These are phyloP conservation scores for Orius laevigatus DNA, from an alignment of 1,140 invertebrate species.

Conservation along the genomic window DNA sequence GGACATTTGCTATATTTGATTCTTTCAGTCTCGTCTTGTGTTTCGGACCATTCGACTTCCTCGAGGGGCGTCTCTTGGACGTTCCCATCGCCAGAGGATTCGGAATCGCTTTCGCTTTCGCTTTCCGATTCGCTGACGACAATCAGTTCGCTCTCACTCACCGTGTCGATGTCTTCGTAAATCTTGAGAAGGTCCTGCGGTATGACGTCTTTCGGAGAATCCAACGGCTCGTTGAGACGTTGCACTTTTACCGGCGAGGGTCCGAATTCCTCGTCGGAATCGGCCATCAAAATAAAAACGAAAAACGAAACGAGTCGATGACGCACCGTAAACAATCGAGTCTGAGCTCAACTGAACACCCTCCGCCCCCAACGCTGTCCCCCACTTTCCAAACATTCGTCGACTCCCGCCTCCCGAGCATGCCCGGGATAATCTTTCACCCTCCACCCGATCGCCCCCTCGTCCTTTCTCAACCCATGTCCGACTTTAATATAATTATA, in stretches of 20 bases:
- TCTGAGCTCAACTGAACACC: too few species aligned
- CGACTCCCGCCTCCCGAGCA: too few species aligned
- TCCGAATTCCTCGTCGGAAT: not conserved
- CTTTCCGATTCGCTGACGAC: constrained; percentile 6
- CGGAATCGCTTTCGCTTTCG: constrained; percentile 5
- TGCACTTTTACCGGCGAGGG: constrained; percentile 3
- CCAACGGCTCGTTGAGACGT: not conserved
- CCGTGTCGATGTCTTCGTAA: constrained; percentile 5
- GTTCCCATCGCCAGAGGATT: not conserved
- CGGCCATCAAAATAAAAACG: too few species aligned
- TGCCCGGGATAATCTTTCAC: too few species aligned
- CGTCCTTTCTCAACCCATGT: too few species aligned
- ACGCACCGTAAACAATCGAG: too few species aligned
- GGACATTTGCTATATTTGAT: not conserved
- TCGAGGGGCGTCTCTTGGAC: not conserved
- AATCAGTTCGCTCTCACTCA: constrained; percentile 2
- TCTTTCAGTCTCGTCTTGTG: not conserved
- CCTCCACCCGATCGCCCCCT: too few species aligned
- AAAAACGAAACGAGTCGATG: too few species aligned
- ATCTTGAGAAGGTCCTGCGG: constrained; percentile 7
- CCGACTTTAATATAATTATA: too few species aligned
- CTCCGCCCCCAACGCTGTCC: too few species aligned
- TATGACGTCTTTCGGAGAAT: not conserved
- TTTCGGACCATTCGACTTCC: constrained; percentile 5
- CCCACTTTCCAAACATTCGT: too few species aligned